Evolutionary conservation across 1,140 invertebrate species (phyloP).

Genomic region (Parasteatoda tepidariorum): DNA sequence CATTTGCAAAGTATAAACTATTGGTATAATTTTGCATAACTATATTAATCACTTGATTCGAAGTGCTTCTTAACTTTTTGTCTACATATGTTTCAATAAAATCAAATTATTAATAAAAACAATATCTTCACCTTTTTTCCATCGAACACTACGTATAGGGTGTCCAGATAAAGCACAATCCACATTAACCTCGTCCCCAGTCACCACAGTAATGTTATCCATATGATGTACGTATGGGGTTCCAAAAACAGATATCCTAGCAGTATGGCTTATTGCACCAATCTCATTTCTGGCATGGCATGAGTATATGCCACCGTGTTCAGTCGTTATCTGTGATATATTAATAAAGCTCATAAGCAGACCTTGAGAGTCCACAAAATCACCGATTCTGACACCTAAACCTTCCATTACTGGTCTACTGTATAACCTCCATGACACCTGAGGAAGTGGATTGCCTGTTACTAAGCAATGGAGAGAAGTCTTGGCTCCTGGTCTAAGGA

Average conservation of each 20-base stretch:
- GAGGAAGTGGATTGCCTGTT: constrained; percentile 87
- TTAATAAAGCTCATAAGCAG: constrained; percentile 69
- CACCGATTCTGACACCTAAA: constrained; percentile 64
- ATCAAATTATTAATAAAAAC: too few species aligned
- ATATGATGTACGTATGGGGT: constrained; percentile 69
- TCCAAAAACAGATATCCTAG: constrained; percentile 64
- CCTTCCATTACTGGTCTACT: constrained; percentile 64
- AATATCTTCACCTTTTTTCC: constrained; percentile 74
- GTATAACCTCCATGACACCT: constrained; percentile 68
- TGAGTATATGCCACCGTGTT: constrained; percentile 68
- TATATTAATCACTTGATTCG: too few species aligned
- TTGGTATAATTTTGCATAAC: too few species aligned
- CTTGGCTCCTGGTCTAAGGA: constrained; percentile 85
- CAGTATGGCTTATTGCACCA: constrained; percentile 58
- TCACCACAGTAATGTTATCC: constrained; percentile 69
- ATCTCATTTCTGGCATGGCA: constrained; percentile 61
- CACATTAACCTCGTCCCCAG: constrained; percentile 67
- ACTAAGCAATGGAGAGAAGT: constrained; percentile 91
- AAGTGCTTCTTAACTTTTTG: too few species aligned
- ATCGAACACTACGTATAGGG: constrained; percentile 70
- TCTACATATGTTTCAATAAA: too few species aligned
- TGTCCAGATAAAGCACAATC: constrained; percentile 72
- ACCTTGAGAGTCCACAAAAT: constrained; percentile 65
- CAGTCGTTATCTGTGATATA: constrained; percentile 69
- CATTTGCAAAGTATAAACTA: too few species aligned